Evolutionary conservation across 2,888 invertebrate genomes (phyloP).

Genomic region (Orthonevra nobilis): DNA sequence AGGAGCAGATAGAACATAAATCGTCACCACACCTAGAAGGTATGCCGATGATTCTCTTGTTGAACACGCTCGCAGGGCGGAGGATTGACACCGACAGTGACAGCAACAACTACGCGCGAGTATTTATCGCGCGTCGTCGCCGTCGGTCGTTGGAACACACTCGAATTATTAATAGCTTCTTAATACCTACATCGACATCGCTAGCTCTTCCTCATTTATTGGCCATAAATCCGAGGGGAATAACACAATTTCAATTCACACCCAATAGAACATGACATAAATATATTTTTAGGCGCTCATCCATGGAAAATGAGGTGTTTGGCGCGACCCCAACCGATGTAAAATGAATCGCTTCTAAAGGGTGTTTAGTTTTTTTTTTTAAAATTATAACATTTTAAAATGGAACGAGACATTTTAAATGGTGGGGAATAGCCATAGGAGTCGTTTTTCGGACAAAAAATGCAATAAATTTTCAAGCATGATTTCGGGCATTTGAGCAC

Average conservation of each 20-base stretch:
- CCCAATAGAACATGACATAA: constrained; percentile 56
- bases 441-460: too few species aligned
- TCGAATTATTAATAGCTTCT: constrained; percentile 62
- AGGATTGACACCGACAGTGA: neutral
- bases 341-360: constrained; percentile 8
- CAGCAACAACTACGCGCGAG: constrained; percentile 17
- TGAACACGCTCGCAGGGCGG: constrained; percentile 32
- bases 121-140: constrained; percentile 20
- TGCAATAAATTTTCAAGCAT: too few species aligned
- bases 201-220: constrained; percentile 55
- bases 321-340: constrained; percentile 1
- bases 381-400: too few species aligned
- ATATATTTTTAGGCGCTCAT: constrained; percentile 44
- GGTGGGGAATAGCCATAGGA: too few species aligned
- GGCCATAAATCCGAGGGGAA: constrained; percentile 40
- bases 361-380: too few species aligned
- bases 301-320: constrained; percentile 13
- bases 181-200: constrained; percentile 48
- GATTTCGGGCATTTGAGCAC: too few species aligned
- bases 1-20: constrained; percentile 53
- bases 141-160: constrained; percentile 5
- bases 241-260: constrained; percentile 59
- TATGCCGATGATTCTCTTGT: constrained; percentile 36
- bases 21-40: constrained; percentile 46
- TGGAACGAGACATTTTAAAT: too few species aligned